phyloP scores from a whole-genome alignment of 2,113 vertebrate genomes.

The Sakesphorus luctuosus region DNA sequence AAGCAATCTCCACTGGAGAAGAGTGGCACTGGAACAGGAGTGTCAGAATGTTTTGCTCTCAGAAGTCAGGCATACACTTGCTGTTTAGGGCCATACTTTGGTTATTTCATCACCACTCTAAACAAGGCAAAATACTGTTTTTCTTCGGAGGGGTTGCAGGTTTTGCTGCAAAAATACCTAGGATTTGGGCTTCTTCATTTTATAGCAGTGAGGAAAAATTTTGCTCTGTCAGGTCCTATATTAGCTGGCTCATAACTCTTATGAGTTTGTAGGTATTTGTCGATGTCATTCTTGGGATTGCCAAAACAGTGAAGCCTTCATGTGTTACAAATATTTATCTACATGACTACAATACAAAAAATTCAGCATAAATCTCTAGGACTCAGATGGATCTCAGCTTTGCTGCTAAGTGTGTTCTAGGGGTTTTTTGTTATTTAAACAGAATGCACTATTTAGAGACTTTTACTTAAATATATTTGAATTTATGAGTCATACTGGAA shows the following conservation, averaged over 20 bases:
- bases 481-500: background rate
- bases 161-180: background rate
- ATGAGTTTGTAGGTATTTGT: background rate
- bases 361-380: background rate
- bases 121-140: background rate
- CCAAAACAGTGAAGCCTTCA: background rate
- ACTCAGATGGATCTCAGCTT: background rate
- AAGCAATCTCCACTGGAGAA: background rate
- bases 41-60: background rate
- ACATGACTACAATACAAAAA: background rate
- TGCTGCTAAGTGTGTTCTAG: background rate
- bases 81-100: background rate
- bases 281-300: background rate
- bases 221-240: background rate
- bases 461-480: background rate
- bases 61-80: background rate
- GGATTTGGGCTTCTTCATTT: background rate
- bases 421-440: background rate
- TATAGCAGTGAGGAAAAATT: background rate
- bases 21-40: background rate
- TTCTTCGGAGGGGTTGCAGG: background rate
- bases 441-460: background rate
- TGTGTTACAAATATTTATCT: background rate
- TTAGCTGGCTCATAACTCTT: background rate
- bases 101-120: background rate